A percentile compares a stretch with the other conserved stretches of the same genome.
Conservation (phyloP, 1,140 invertebrate species). For the Sminthurinus signatus region DNA sequence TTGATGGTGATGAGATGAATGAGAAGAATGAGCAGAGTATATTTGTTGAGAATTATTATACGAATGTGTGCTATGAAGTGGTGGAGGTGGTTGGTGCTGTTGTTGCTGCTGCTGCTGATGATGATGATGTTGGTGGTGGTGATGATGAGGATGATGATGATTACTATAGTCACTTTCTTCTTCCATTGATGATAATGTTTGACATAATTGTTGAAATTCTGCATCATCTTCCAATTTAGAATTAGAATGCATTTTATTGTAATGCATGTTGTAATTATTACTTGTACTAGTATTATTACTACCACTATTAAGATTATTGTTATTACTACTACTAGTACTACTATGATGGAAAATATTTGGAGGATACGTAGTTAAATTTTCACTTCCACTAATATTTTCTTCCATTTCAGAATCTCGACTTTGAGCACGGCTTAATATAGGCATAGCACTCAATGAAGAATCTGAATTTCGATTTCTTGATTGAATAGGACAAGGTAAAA, state of each 20-base stretch:
- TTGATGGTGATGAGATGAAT: no score
- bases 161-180: conserved; percentile 11
- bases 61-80: not conserved
- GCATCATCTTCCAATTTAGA: conserved; percentile 43
- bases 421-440: not conserved
- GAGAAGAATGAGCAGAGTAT: not conserved
- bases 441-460: conserved; percentile 13
- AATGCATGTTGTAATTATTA: no score
- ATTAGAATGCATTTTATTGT: conserved; percentile 18
- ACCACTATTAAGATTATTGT: not conserved
- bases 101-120: conserved; percentile 5
- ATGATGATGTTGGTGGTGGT: not conserved
- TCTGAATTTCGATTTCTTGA: not conserved
- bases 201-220: conserved; percentile 38
- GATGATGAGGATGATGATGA: conserved; percentile 6
- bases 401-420: conserved; percentile 3
- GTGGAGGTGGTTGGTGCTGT: conserved; percentile 3
- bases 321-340: not conserved
- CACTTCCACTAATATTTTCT: not conserved
- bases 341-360: no score
- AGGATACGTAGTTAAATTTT: not conserved
- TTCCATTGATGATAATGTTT: conserved; percentile 40
- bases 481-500: not conserved
- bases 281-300: not conserved
- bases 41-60: conserved; percentile 1